Conservation (phyloP, 2,888 invertebrate species). For the Dynastes maya region DNA sequence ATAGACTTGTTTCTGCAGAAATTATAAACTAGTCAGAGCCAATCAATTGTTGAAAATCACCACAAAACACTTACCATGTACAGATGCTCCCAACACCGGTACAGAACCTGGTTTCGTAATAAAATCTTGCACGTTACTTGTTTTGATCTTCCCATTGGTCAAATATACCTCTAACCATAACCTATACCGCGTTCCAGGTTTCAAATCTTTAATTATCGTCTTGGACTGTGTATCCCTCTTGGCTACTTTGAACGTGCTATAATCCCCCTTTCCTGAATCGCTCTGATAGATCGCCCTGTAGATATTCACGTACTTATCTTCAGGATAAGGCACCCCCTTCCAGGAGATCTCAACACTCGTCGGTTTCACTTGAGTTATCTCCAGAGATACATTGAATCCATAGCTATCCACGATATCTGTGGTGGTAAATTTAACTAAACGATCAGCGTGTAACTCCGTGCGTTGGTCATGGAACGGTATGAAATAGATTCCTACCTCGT, state of each 20-base stretch:
- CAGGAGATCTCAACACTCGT: conserved; percentile 86
- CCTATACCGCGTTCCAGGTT: conserved; percentile 87
- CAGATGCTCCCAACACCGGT: conserved; percentile 71
- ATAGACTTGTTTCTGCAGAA: no score
- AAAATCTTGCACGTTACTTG: conserved; percentile 91
- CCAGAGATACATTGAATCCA: conserved; percentile 85
- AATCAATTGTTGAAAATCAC: no score
- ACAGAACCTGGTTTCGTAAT: conserved; percentile 84
- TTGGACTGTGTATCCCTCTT: conserved; percentile 81
- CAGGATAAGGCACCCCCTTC: conserved; percentile 90
- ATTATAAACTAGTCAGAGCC: no score
- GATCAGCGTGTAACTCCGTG: conserved; percentile 84
- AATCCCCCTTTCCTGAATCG: conserved; percentile 82
- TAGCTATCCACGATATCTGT: conserved; percentile 84
- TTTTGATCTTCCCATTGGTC: conserved; percentile 91
- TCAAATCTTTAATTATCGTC: conserved; percentile 79
- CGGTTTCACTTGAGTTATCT: conserved; percentile 83
- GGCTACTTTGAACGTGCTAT: conserved; percentile 82
- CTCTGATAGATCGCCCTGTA: conserved; percentile 89
- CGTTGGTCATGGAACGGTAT: conserved; percentile 87
- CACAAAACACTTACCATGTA: conserved; percentile 70
- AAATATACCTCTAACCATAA: conserved; percentile 92
- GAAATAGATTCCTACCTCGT: conserved; percentile 88
- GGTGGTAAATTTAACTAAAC: conserved; percentile 81
- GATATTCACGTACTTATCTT: conserved; percentile 92